Base-by-base conservation (phyloP, 2,797 vertebrate species). In the Apodemus agrarius region DNA sequence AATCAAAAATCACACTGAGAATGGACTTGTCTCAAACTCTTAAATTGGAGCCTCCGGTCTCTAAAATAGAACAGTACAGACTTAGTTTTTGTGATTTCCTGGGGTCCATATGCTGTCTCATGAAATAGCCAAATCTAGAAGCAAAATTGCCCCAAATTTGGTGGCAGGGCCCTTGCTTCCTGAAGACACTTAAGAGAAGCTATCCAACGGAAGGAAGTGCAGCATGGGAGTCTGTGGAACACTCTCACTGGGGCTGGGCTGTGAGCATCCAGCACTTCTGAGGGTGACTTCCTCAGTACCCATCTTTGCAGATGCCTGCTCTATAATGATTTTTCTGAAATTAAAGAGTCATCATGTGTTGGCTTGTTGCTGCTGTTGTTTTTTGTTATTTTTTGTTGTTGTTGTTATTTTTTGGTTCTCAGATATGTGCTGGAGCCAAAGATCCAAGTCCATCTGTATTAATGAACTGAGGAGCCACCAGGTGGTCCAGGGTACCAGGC, bases 121-220 rank as follows among this genome's bases (percentile, higher is more conserved):
- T 63, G 67, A 92, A 85, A 78, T 19, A 11, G 43, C 76, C 34
- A 69, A 34, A 26, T 88, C 84, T 61, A 63, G 76, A 94, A 67
- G 37, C 40, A 88, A 24, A 89, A 63, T 31, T 14, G 7, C 31
- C 83, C 87, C 49, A 63, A 49, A 43, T 88, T 91, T 46, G 49
- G 43, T 75, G 37, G 76, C 72, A 21, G 40, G 37, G 9, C 10
- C 57, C 49, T 81, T 76, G 6, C 96, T 96, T 97, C 90, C 86
- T 94, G 75, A 92, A 97, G 97, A 96, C 78, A 90, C 76, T 96
- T 72, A 83, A 83, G 95, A 94, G 95, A 67, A 95, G 92, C 0
- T 79, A 57, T 90, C 78, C 86, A 96, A 29, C 0, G 1, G 34
- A 83, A 65, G 90, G 74, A 90, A 63, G 54, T 95, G 91, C n/a